These are phyloP conservation scores for Schmidtea mediterranea DNA, from an alignment of 1,140 invertebrate genomes.

Conservation along the genomic window DNA sequence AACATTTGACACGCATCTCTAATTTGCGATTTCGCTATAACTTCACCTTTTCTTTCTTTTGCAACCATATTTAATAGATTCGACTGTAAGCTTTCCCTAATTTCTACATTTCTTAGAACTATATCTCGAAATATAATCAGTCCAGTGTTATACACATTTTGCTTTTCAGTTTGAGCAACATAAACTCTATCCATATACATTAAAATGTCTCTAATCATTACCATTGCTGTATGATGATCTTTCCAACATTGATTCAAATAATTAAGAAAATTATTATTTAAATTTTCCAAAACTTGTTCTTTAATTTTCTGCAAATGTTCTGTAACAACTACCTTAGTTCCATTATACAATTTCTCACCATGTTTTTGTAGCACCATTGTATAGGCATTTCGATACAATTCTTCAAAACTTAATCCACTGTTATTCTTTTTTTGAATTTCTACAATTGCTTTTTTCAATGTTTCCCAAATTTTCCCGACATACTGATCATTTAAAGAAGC, in stretches of 20 bases:
- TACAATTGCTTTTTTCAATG: constrained; percentile 91
- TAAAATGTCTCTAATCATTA: constrained; percentile 98
- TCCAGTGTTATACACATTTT: constrained; percentile 94
- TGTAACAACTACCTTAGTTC: constrained; percentile 86
- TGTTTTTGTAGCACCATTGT: constrained; percentile 96
- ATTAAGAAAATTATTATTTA: constrained; percentile 86
- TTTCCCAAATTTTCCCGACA: constrained; percentile 82
- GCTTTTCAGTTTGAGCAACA: constrained; percentile 86
- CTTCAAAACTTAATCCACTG: constrained; percentile 93
- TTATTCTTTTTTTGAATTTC: constrained; percentile 99
- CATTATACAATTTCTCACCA: constrained; percentile 81
- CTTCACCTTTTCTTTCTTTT: constrained; percentile 71
- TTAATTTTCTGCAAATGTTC: constrained; percentile 76
- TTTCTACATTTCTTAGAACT: constrained; percentile 68
- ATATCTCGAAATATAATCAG: constrained; percentile 91
- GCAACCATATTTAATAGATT: constrained; percentile 80
- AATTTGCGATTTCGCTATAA: constrained; percentile 44
- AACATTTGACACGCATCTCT: constrained; percentile 83
- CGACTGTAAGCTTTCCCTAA: constrained; percentile 68
- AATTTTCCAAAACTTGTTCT: constrained; percentile 59
- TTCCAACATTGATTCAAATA: constrained; percentile 93
- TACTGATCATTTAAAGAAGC: constrained; percentile 98
- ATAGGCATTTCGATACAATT: constrained; percentile 94
- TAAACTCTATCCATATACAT: constrained; percentile 99
- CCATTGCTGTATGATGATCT: constrained; percentile 97